Percentiles rank a stretch among this genome's conserved stretches.
Evolutionary conservation across 2,888 invertebrate genomes (phyloP).

Genomic region (Branchipolynoe longqiensis): DNA sequence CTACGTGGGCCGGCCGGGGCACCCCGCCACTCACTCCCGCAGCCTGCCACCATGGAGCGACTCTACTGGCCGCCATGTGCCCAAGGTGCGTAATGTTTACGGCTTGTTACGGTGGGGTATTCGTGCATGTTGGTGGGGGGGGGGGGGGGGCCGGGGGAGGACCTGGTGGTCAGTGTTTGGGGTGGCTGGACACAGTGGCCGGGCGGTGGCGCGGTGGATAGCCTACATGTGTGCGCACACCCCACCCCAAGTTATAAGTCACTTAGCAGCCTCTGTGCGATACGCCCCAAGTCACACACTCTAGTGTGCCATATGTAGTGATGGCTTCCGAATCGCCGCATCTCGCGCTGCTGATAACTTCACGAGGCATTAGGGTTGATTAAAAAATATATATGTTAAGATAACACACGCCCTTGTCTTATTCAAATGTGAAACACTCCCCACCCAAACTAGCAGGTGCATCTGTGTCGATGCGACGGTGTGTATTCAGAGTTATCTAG

Average conservation of each 20-base stretch:
- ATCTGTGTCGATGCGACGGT: not conserved
- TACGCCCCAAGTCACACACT: not conserved
- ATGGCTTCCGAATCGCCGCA: not conserved
- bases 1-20: conserved; percentile 6
- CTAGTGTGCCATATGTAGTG: not conserved
- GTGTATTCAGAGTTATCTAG: conserved; percentile 31
- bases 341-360: too few relatives aligned
- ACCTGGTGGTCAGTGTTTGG: not conserved
- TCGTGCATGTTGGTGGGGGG: not conserved
- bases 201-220: not conserved
- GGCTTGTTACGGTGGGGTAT: not conserved
- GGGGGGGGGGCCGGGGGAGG: not conserved
- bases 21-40: not conserved
- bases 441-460: not conserved
- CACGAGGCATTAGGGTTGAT: too few relatives aligned
- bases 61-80: conserved; percentile 46
- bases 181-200: not conserved
- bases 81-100: conserved; percentile 12
- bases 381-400: too few relatives aligned
- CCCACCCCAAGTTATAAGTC: not conserved
- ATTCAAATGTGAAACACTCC: too few relatives aligned
- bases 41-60: conserved; percentile 16
- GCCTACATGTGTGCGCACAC: not conserved
- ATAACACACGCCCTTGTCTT: too few relatives aligned
- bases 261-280: not conserved